These are phyloP conservation scores for Salpingus planirostris DNA, from an alignment of 2,888 invertebrate species.

Conservation along the genomic window DNA sequence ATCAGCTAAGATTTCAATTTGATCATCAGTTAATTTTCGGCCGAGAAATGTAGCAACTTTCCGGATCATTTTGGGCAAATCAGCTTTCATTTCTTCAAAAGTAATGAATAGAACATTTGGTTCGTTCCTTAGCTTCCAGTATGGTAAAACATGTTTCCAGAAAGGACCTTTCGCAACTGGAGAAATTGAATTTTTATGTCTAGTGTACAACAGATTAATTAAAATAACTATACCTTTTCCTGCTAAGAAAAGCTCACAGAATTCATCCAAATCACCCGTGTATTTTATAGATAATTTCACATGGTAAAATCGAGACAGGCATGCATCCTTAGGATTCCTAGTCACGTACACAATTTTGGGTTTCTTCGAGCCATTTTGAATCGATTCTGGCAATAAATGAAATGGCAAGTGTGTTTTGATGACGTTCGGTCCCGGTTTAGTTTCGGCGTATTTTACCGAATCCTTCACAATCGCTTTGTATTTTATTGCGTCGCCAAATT, in stretches of 20 bases:
- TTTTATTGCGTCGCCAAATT: neutral
- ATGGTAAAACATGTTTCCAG: slow-evolving; percentile 31
- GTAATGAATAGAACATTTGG: slow-evolving; percentile 31
- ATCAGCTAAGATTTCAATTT: slow-evolving; percentile 20
- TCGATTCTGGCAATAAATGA: slow-evolving; percentile 48
- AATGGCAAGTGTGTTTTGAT: slow-evolving; percentile 59
- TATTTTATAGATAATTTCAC: slow-evolving; percentile 50
- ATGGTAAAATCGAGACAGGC: slow-evolving; percentile 61
- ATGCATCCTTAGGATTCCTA: slow-evolving; percentile 63
- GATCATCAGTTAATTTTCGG: slow-evolving; percentile 21
- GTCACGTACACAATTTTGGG: slow-evolving; percentile 58
- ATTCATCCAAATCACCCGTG: slow-evolving; percentile 47
- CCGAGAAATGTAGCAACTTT: slow-evolving; percentile 26
- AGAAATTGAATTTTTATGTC: too few relatives aligned
- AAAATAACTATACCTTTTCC: too few relatives aligned
- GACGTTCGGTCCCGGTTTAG: slow-evolving; percentile 36
- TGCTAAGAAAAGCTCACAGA: slow-evolving; percentile 52
- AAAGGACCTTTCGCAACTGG: slow-evolving; percentile 40
- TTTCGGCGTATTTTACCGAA: slow-evolving; percentile 22
- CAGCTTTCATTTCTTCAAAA: slow-evolving; percentile 31
- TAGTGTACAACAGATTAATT: too few relatives aligned
- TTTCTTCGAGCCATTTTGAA: slow-evolving; percentile 34
- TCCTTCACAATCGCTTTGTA: slow-evolving; percentile 13
- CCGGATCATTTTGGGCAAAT: slow-evolving; percentile 22
- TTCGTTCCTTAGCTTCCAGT: slow-evolving; percentile 27